Evolutionary conservation across 2,113 vertebrate species (phyloP), one percentile per base, ranked within the genome.

Genomic region (Heteronetta atricapilla): DNA sequence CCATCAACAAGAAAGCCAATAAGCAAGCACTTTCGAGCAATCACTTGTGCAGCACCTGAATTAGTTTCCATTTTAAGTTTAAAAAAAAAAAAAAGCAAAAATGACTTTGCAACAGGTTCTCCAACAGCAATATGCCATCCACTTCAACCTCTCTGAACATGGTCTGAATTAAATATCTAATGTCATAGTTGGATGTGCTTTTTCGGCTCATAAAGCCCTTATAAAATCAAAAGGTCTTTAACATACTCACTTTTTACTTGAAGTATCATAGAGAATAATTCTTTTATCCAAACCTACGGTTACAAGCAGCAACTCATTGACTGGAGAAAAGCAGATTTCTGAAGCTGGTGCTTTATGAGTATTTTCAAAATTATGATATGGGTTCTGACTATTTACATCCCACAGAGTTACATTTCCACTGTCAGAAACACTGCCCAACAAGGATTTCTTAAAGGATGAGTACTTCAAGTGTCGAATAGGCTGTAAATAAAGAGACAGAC

Each of bases 221-320:
- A 31, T 7, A 74, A 50, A 82, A 96, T 59, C 50, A 88, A 14
- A 85, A 88, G 19, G 62, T 58, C 44, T 88, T 64, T 33, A 46
- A 70, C n/a, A 86, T 92, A 94, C 98, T 98, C 97, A 99, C 99
- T 98, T 99, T 98, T 99, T 99, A 98, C 99, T 99, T 92, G 98
- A 98, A 7, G 98, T 98, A 96, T 99, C 99, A 94, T 99, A 99
- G 89, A 99, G 99, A 97, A 99, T 97, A 89, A 99, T 98, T 98
- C 99, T 99, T 97, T 99, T 99, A 97, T 99, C 99, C 95, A 99
- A 97, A 66, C 99, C 99, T 56, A 99, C 98, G 50, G 99, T 99
- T 95, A 99, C 98, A 95, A 99, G 98, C 26, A 99, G 98, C 94
- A 99, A 91, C 58, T 99, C 99, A 77, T 98, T 99, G 97, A 98